Conservation (phyloP, 2,888 invertebrate genomes). For the Tetragonisca angustula region DNA sequence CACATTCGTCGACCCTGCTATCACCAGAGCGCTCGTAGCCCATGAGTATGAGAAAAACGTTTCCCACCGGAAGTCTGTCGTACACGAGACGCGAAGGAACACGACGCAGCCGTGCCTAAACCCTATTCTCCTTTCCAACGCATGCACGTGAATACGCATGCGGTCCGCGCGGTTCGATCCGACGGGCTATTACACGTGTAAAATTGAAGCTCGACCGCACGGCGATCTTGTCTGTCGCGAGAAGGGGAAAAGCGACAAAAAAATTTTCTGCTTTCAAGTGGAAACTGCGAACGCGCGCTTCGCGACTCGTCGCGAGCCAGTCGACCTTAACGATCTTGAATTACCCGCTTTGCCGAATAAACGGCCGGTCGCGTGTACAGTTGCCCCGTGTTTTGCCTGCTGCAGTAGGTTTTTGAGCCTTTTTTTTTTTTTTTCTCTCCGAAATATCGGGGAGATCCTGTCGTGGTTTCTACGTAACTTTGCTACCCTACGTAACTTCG, state of each 20-base stretch:
- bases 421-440: not conserved
- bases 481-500: not conserved
- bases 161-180: constrained; percentile 3
- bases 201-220: constrained; percentile 23
- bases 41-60: constrained; percentile 72
- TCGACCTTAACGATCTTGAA: constrained; percentile 13
- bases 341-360: constrained; percentile 23
- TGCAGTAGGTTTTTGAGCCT: not conserved
- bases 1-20: constrained; percentile 61
- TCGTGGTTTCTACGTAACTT: not conserved
- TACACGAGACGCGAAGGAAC: constrained; percentile 31
- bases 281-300: not conserved
- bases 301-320: no score
- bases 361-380: constrained; percentile 9
- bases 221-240: not conserved
- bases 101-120: not conserved
- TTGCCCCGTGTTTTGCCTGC: not conserved
- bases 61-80: constrained; percentile 52
- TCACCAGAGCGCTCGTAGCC: constrained; percentile 73
- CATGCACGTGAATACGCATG: not conserved
- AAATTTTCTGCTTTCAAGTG: not conserved
- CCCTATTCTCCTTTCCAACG: not conserved
- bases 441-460: not conserved
- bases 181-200: constrained; percentile 19
- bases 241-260: not conserved